Conservation (phyloP, 2,797 vertebrate species). For the Acanthurus lineatus region DNA sequence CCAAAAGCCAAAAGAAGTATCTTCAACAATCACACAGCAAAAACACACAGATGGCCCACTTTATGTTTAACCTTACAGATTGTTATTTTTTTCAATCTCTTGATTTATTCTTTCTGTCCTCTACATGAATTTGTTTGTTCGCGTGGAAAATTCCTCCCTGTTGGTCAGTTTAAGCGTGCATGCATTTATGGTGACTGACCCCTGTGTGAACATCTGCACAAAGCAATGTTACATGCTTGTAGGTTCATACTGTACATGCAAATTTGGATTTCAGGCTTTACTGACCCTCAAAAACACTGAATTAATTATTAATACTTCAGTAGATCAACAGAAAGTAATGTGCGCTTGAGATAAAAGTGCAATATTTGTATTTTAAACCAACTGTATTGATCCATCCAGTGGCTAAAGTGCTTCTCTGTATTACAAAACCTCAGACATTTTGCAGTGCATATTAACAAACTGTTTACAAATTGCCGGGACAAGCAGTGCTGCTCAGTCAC, state of each 20-base stretch:
- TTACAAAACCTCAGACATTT: not conserved
- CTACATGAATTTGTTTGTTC: too few species aligned
- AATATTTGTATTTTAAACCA: too few species aligned
- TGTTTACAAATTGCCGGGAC: slow-evolving; percentile 23
- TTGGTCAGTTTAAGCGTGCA: not conserved
- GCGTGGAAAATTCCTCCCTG: too few species aligned
- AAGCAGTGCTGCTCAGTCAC: not conserved
- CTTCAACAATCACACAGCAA: too few species aligned
- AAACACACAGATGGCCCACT: too few species aligned
- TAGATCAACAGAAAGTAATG: not conserved
- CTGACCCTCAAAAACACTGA: not conserved
- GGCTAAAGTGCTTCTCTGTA: not conserved
- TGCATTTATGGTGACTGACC: not conserved
- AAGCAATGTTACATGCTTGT: not conserved
- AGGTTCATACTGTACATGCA: not conserved
- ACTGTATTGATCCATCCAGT: not conserved
- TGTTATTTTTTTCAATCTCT: too few species aligned
- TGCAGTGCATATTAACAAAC: slow-evolving; percentile 5
- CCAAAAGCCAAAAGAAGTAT: too few species aligned
- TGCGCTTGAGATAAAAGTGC: not conserved
- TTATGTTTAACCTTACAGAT: too few species aligned
- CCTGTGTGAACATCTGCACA: not conserved
- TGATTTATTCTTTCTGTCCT: too few species aligned
- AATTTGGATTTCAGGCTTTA: not conserved
- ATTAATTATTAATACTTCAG: not conserved